Conservation (phyloP, 1,140 invertebrate species). For the Danaus melanippus region DNA sequence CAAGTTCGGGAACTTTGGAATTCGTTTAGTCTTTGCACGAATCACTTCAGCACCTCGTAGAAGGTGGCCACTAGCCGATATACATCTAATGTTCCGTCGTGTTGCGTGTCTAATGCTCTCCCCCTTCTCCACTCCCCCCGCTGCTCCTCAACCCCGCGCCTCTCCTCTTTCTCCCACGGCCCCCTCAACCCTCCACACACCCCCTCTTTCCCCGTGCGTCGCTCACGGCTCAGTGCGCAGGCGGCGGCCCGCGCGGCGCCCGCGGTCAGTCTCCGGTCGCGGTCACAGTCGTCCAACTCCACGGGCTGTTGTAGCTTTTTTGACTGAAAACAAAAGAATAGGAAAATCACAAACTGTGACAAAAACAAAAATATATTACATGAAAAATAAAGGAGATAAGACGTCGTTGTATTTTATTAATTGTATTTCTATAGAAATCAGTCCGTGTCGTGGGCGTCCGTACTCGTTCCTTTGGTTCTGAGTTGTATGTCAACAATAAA, state of each 20-base stretch:
- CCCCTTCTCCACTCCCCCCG: not conserved
- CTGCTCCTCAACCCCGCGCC: not conserved
- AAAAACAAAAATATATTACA: conserved; percentile 18
- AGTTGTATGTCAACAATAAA: too few species aligned
- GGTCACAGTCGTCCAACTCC: conserved; percentile 69
- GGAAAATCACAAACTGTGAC: conserved; percentile 3
- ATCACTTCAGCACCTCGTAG: too few species aligned
- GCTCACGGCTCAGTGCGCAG: conserved; percentile 47
- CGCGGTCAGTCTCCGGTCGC: conserved; percentile 70
- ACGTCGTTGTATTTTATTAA: too few species aligned
- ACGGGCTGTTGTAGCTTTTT: conserved; percentile 66
- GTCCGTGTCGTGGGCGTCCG: too few species aligned
- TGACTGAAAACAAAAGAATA: conserved; percentile 50
- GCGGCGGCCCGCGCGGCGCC: conserved; percentile 63
- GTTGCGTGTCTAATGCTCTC: too few species aligned
- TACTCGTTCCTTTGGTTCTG: too few species aligned
- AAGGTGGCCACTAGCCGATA: too few species aligned
- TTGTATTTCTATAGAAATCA: too few species aligned
- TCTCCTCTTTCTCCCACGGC: not conserved
- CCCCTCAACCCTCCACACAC: conserved; percentile 1
- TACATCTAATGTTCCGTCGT: too few species aligned
- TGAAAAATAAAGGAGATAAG: too few species aligned
- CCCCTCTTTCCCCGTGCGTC: conserved; percentile 4
- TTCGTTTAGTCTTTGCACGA: too few species aligned
- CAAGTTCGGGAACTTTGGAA: conserved; percentile 10